These are phyloP conservation scores for Protodeltote pygarga DNA, from an alignment of 2,888 invertebrate species.

Conservation along the genomic window DNA sequence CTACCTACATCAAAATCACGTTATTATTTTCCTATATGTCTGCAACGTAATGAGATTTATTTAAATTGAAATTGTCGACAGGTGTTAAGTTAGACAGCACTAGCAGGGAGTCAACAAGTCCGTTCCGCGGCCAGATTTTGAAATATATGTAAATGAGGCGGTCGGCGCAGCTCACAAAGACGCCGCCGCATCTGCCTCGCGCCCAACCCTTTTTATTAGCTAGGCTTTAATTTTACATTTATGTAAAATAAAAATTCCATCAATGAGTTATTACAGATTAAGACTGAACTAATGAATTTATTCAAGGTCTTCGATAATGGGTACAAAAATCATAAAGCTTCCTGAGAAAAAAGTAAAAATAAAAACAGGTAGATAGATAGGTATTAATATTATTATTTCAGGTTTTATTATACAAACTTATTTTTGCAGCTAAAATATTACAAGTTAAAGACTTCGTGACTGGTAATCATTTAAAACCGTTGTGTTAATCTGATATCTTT, in stretches of 20 bases:
- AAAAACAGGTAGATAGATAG: too few relatives aligned
- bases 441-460: too few relatives aligned
- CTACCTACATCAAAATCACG: constrained; percentile 20
- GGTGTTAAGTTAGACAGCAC: constrained; percentile 60
- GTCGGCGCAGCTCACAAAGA: constrained; percentile 68
- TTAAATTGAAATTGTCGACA: constrained; percentile 58
- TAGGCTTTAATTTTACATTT: constrained; percentile 69
- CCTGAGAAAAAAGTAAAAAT: background rate
- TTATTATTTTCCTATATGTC: constrained; percentile 30
- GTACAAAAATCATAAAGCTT: background rate
- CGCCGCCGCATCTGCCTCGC: constrained; percentile 65
- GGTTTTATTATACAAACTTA: too few relatives aligned
- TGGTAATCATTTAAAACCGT: too few relatives aligned
- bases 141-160: constrained; percentile 81
- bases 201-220: constrained; percentile 72
- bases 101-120: constrained; percentile 63
- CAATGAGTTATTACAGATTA: constrained; percentile 60
- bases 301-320: constrained; percentile 1
- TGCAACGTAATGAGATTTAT: constrained; percentile 36
- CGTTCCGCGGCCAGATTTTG: constrained; percentile 73
- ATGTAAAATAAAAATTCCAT: constrained; percentile 57
- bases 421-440: too few relatives aligned
- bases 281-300: constrained; percentile 28
- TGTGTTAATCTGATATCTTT: too few relatives aligned
- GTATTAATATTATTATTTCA: too few relatives aligned